A percentile compares a stretch with the other conserved stretches of the same genome.
phyloP scores from a whole-genome alignment of 2,113 vertebrate genomes.

The Eulemur rufifrons region DNA sequence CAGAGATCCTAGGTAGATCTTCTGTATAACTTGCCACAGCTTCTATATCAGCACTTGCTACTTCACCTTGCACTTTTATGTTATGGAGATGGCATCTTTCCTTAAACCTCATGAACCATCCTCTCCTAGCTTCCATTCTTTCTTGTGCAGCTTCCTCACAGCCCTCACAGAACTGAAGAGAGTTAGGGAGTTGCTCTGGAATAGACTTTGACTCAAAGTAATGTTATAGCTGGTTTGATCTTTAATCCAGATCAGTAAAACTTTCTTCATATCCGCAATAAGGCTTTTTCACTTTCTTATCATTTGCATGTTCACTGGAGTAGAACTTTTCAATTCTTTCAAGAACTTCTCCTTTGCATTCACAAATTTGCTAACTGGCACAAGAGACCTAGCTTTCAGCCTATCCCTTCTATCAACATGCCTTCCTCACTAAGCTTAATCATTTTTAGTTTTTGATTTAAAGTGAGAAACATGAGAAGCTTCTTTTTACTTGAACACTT shows the following conservation, averaged over 20 bases:
- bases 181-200: background rate
- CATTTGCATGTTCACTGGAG: background rate
- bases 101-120: background rate
- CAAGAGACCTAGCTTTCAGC: no score
- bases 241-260: background rate
- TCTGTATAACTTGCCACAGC: background rate
- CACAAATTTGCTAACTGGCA: no score
- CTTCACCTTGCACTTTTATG: background rate
- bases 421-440: no score
- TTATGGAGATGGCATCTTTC: background rate
- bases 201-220: background rate
- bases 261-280: no score
- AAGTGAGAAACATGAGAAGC: no score
- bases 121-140: background rate
- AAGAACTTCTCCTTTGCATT: no score
- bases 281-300: background rate
- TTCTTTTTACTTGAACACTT: no score
- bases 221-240: background rate
- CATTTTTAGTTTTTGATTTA: no score
- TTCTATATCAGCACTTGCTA: background rate
- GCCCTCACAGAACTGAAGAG: no score
- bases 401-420: no score
- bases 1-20: background rate
- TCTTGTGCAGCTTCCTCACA: background rate
- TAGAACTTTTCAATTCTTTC: background rate